A percentile compares a stretch with the other conserved stretches of the same genome.
phyloP scores from a whole-genome alignment of 2,797 vertebrate genomes.

The Coregonus sp. region DNA sequence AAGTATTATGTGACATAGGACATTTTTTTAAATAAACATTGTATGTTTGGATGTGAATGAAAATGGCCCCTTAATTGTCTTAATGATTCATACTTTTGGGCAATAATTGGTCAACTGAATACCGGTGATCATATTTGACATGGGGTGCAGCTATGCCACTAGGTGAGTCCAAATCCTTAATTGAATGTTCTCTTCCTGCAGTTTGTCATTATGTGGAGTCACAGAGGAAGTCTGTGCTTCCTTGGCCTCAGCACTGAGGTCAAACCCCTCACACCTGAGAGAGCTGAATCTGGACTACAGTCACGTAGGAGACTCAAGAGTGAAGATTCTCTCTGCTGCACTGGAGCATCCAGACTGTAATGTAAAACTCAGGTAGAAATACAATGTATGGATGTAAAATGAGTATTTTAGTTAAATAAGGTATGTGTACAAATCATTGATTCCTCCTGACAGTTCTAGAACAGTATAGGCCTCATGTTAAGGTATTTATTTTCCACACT shows the following conservation, averaged over 20 bases:
- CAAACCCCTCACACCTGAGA: neutral
- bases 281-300: neutral
- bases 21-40: too few relatives aligned
- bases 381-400: too few relatives aligned
- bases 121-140: neutral
- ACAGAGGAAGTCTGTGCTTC: neutral
- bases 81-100: too few relatives aligned
- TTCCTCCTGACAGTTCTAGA: too few relatives aligned
- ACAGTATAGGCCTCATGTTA: too few relatives aligned
- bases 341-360: neutral
- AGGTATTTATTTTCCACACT: too few relatives aligned
- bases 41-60: too few relatives aligned
- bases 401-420: too few relatives aligned
- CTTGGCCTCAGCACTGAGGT: neutral
- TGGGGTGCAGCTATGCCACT: neutral
- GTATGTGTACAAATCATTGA: too few relatives aligned
- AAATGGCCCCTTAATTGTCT: too few relatives aligned
- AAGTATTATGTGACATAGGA: neutral
- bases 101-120: neutral
- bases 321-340: neutral
- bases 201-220: neutral
- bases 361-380: too few relatives aligned
- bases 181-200: neutral
- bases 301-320: neutral
- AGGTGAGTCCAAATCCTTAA: neutral